A percentile compares a stretch with the other conserved stretches of the same genome.
phyloP scores from a whole-genome alignment of 2,888 invertebrate species.

The Noctuana brunneofusca region DNA sequence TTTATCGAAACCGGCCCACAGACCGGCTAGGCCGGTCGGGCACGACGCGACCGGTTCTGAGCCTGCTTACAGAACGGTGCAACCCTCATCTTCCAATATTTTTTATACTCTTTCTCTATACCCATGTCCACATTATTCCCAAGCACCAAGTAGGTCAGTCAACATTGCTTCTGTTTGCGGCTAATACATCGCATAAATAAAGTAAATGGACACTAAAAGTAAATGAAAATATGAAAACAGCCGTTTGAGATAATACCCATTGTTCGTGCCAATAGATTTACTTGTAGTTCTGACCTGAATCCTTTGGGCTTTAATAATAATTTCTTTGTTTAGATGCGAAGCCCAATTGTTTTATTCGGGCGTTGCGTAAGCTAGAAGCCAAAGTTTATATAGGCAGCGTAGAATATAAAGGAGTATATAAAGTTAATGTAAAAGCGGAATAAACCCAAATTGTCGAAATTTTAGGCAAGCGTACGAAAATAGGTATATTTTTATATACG shows the following conservation, averaged over 20 bases:
- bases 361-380: conserved; percentile 1
- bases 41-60: conserved; percentile 45
- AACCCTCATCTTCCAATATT: conserved; percentile 50
- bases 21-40: conserved; percentile 46
- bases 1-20: conserved; percentile 46
- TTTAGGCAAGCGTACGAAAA: conserved; percentile 10
- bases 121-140: background rate
- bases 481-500: conserved; percentile 21
- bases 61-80: conserved; percentile 55
- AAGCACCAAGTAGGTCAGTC: conserved; percentile 11
- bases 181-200: conserved; percentile 12
- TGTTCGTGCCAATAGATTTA: conserved; percentile 27
- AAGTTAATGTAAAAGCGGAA: conserved; percentile 9
- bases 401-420: background rate
- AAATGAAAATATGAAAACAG: conserved; percentile 30
- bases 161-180: background rate
- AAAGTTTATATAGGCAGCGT: background rate
- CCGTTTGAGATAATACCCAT: conserved; percentile 14
- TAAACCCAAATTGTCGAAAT: conserved; percentile 15
- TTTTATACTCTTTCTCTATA: conserved; percentile 8
- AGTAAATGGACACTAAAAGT: conserved; percentile 25
- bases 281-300: conserved; percentile 28
- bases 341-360: conserved; percentile 22
- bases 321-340: conserved; percentile 30
- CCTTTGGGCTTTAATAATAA: conserved; percentile 18